Evolutionary conservation across 1,140 invertebrate genomes (phyloP).

Genomic region (Pomacea maculata): DNA sequence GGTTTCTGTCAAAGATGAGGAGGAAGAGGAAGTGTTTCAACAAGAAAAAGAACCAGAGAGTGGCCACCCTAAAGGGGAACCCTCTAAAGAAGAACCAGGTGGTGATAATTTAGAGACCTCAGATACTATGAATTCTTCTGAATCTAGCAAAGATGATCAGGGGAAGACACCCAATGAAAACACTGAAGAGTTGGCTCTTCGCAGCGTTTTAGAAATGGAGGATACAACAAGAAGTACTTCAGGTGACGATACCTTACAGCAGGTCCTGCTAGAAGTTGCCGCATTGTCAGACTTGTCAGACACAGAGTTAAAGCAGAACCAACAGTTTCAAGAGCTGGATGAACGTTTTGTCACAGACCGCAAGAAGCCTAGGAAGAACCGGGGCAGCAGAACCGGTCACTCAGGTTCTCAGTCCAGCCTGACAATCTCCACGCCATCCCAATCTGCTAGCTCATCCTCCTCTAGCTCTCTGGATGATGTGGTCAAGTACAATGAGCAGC

Average conservation of each 20-base stretch:
- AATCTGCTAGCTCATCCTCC: conserved; percentile 33
- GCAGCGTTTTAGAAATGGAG: conserved; percentile 42
- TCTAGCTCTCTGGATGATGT: conserved; percentile 47
- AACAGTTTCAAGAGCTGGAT: conserved; percentile 46
- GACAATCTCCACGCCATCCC: conserved; percentile 57
- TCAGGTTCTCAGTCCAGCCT: conserved; percentile 49
- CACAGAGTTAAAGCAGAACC: conserved; percentile 29
- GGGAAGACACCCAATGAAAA: conserved; percentile 20
- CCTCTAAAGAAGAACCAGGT: conserved; percentile 8
- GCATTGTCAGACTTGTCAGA: conserved; percentile 32
- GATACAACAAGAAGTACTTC: conserved; percentile 15
- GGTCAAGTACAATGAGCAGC: conserved; percentile 42
- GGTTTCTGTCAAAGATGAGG: conserved; percentile 8
- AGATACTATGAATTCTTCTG: not conserved
- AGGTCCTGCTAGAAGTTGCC: conserved; percentile 30
- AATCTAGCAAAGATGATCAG: no score
- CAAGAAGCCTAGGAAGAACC: conserved; percentile 30
- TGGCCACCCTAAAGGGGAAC: conserved; percentile 10
- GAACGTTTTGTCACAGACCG: conserved; percentile 54
- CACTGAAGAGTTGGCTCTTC: conserved; percentile 44
- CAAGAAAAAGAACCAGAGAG: not conserved
- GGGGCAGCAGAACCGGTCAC: conserved; percentile 7
- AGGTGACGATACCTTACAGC: conserved; percentile 31
- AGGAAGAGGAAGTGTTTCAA: not conserved
- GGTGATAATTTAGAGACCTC: not conserved